Conservation (phyloP, 1,140 invertebrate species). For the Branchinecta lindahli region DNA sequence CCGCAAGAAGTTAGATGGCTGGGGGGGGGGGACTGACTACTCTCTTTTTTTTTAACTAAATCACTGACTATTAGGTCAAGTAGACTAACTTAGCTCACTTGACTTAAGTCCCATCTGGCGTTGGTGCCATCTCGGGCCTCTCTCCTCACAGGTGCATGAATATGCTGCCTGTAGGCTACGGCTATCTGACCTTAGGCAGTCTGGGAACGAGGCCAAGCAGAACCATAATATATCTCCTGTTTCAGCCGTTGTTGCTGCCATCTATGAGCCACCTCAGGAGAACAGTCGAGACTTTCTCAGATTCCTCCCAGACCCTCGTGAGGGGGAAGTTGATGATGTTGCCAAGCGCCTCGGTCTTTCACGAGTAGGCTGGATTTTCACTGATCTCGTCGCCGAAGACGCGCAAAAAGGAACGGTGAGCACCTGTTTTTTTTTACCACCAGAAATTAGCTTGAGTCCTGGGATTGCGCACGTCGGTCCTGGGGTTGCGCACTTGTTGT, state of each 20-base stretch:
- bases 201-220: no score
- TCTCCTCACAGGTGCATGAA: no score
- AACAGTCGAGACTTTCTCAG: conserved; percentile 50
- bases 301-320: conserved; percentile 53
- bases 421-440: conserved; percentile 16
- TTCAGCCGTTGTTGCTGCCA: conserved; percentile 74
- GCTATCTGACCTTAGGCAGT: no score
- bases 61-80: no score
- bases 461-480: conserved; percentile 22
- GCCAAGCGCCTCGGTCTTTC: conserved; percentile 61
- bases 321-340: conserved; percentile 54
- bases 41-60: no score
- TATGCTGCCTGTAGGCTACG: no score
- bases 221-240: no score
- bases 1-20: no score
- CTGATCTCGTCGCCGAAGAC: conserved; percentile 83
- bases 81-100: no score
- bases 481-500: conserved; percentile 21
- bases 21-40: no score
- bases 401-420: conserved; percentile 68
- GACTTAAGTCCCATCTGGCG: no score
- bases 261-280: conserved; percentile 95
- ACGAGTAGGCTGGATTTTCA: conserved; percentile 96
- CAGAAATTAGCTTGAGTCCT: not conserved
- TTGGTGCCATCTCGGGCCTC: no score